These are phyloP conservation scores for Pseudorhombus dupliciocellatus DNA, from an alignment of 2,113 vertebrate species.

Conservation along the genomic window DNA sequence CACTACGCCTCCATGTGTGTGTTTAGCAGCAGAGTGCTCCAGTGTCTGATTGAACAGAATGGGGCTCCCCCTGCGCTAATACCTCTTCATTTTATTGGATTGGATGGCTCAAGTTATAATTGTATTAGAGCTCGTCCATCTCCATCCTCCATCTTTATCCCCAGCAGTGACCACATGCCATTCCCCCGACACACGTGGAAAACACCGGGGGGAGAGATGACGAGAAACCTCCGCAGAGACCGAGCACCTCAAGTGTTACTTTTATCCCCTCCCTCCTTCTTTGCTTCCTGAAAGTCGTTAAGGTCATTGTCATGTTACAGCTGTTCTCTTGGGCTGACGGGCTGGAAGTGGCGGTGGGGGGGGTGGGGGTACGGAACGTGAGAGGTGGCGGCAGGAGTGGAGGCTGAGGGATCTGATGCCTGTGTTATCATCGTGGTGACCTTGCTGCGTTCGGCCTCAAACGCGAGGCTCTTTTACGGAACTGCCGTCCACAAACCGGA, in stretches of 20 bases:
- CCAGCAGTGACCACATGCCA: conserved; percentile 53
- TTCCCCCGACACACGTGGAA: conserved; percentile 17
- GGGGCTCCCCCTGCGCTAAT: conserved; percentile 72
- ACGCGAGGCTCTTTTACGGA: background rate
- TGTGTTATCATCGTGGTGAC: conserved; percentile 29
- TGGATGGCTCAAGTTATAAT: conserved; percentile 79
- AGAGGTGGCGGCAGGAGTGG: conserved; percentile 27
- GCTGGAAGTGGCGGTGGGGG: conserved; percentile 10
- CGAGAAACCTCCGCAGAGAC: conserved; percentile 38
- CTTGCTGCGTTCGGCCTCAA: conserved; percentile 44
- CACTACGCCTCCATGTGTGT: conserved; percentile 51
- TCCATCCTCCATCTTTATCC: conserved; percentile 44
- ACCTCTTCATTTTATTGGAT: conserved; percentile 82
- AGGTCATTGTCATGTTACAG: conserved; percentile 65
- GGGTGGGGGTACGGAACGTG: conserved; percentile 4
- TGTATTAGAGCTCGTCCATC: conserved; percentile 70
- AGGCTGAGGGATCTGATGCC: conserved; percentile 44
- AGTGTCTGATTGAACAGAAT: conserved; percentile 77
- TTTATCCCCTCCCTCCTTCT: background rate
- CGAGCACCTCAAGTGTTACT: conserved; percentile 10
- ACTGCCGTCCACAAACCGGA: background rate
- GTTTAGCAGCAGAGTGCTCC: conserved; percentile 74
- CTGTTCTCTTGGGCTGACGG: conserved; percentile 58
- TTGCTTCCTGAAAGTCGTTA: conserved; percentile 43
- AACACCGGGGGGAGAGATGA: conserved; percentile 30